Percentiles rank a stretch among this genome's conserved stretches.
Conservation (phyloP, 2,113 vertebrate species). For the Neofelis nebulosa region DNA sequence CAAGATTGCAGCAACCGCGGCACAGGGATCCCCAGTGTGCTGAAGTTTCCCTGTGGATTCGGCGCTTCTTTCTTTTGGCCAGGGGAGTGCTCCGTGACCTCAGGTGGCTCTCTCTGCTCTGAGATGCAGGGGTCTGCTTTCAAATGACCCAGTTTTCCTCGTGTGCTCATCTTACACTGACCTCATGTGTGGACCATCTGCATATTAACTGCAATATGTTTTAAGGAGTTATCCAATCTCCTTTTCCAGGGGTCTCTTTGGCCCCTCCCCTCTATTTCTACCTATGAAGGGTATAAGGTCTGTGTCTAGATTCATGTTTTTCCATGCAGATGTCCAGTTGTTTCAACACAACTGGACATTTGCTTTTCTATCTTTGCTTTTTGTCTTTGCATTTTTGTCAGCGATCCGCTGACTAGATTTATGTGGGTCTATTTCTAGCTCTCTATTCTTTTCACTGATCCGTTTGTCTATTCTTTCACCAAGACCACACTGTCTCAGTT, state of each 20-base stretch:
- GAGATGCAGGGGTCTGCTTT: neutral
- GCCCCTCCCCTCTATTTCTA: neutral
- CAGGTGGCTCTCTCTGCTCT: neutral
- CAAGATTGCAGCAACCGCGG: neutral
- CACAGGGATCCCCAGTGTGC: neutral
- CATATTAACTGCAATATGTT: neutral
- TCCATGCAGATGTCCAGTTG: neutral
- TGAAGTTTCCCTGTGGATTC: neutral
- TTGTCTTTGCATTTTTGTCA: neutral
- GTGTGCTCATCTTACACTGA: neutral
- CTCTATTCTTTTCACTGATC: neutral
- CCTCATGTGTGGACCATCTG: neutral
- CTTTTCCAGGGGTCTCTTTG: neutral
- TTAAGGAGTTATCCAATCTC: neutral
- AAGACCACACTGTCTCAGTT: neutral
- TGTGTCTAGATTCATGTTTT: neutral
- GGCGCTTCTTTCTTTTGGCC: neutral
- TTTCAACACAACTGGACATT: neutral
- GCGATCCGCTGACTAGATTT: neutral
- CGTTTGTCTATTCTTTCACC: neutral
- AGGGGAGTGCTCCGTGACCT: neutral
- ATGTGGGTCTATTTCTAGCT: neutral
- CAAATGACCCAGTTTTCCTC: neutral
- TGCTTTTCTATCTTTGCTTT: neutral
- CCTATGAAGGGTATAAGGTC: neutral